phyloP scores from a whole-genome alignment of 2,888 invertebrate species.

The Isotomurus palustris region DNA sequence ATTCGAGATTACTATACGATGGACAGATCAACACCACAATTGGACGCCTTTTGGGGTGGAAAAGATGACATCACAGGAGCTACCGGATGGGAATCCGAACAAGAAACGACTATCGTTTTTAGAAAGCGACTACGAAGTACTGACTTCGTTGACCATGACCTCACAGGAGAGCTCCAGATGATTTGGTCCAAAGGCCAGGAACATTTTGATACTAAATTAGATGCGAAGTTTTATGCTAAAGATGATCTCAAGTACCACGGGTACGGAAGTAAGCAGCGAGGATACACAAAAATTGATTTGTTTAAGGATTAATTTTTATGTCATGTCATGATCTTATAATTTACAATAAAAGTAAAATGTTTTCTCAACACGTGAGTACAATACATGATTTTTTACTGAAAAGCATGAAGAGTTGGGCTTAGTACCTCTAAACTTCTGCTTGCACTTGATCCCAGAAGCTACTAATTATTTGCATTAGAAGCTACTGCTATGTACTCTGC shows the following conservation, averaged over 20 bases:
- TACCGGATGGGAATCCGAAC: constrained; percentile 76
- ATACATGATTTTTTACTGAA: no score
- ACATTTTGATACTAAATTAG: constrained; percentile 61
- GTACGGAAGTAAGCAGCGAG: no score
- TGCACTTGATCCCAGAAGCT: no score
- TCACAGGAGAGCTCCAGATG: constrained; percentile 80
- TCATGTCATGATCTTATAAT: no score
- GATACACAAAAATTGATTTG: no score
- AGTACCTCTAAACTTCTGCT: no score
- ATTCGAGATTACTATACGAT: constrained; percentile 87
- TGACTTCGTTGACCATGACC: constrained; percentile 68
- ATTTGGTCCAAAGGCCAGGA: constrained; percentile 94
- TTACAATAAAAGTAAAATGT: no score
- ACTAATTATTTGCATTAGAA: no score
- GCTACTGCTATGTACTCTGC: no score
- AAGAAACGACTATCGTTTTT: constrained; percentile 84
- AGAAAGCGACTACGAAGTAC: constrained; percentile 66
- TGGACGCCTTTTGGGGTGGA: constrained; percentile 85
- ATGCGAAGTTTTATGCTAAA: constrained; percentile 74
- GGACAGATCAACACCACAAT: constrained; percentile 82
- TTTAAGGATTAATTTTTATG: no score
- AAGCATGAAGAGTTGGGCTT: no score
- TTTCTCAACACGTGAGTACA: no score
- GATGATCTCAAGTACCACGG: constrained; percentile 94
- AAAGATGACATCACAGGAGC: constrained; percentile 81